Evolutionary conservation across 1,140 invertebrate species (phyloP).

Genomic region (Drosophila pachea): DNA sequence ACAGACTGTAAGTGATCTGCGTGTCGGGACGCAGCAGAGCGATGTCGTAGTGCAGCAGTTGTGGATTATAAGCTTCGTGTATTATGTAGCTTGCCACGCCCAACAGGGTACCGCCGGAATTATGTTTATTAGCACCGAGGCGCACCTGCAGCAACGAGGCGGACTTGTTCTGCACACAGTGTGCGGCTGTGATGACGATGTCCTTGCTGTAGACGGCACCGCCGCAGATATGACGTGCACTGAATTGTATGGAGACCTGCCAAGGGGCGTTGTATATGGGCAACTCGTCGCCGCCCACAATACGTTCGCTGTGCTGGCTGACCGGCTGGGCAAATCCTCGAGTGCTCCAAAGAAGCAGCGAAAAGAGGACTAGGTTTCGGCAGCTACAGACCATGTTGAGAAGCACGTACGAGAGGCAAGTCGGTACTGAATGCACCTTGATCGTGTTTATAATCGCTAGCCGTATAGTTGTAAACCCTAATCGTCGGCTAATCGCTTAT

Average conservation of each 20-base stretch:
- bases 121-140: slow-evolving; percentile 60
- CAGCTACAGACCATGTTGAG: slow-evolving; percentile 1
- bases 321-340: background rate
- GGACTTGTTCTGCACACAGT: slow-evolving; percentile 79
- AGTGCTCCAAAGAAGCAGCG: background rate
- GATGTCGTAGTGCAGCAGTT: slow-evolving; percentile 79
- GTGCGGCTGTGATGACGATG: slow-evolving; percentile 82
- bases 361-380: slow-evolving; percentile 5
- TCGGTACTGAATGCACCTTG: slow-evolving; percentile 35
- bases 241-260: slow-evolving; percentile 80
- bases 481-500: slow-evolving; percentile 60
- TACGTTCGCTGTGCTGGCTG: slow-evolving; percentile 57
- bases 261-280: slow-evolving; percentile 81
- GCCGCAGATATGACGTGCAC: slow-evolving; percentile 81
- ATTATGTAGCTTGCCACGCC: slow-evolving; percentile 35
- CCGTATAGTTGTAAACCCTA: slow-evolving; percentile 52
- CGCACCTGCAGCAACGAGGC: slow-evolving; percentile 57
- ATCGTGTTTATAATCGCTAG: slow-evolving; percentile 29
- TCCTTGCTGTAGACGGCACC: slow-evolving; percentile 80
- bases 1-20: slow-evolving; percentile 39
- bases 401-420: slow-evolving; percentile 14
- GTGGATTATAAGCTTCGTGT: slow-evolving; percentile 46
- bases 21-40: slow-evolving; percentile 79
- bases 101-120: slow-evolving; percentile 45
- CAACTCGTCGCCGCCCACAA: slow-evolving; percentile 80